phyloP scores from a whole-genome alignment of 1,140 invertebrate species.

The Lucilia cuprina region DNA sequence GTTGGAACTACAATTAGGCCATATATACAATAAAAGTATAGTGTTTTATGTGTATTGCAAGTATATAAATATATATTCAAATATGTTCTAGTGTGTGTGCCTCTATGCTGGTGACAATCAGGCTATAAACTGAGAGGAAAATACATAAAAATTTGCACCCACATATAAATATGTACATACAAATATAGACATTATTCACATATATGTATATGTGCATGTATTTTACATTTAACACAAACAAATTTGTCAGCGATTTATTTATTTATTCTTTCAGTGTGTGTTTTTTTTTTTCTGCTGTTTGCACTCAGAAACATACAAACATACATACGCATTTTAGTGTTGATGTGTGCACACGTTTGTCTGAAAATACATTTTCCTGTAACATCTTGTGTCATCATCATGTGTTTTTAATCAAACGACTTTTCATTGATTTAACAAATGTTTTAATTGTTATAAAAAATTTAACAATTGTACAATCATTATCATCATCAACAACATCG shows the following conservation, averaged over 20 bases:
- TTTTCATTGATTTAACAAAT: slow-evolving; percentile 5
- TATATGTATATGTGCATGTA: not conserved
- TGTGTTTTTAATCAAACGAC: not conserved
- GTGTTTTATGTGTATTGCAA: not conserved
- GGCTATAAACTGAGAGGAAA: not conserved
- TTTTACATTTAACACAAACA: not conserved
- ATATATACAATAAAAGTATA: not conserved
- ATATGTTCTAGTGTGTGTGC: no score
- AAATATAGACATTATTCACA: not conserved
- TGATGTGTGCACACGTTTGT: not conserved
- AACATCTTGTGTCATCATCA: not conserved
- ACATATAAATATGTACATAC: not conserved
- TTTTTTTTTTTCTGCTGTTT: not conserved
- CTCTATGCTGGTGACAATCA: no score
- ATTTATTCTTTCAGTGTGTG: not conserved
- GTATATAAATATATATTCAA: not conserved
- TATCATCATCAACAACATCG: not conserved
- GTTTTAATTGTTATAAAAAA: slow-evolving; percentile 8
- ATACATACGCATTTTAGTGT: not conserved
- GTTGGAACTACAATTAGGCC: slow-evolving; percentile 6
- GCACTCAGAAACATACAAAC: not conserved
- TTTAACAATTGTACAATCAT: not conserved
- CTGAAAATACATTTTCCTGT: not conserved
- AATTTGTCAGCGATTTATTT: slow-evolving; percentile 16
- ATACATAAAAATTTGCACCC: not conserved